phyloP scores from a whole-genome alignment of 2,797 vertebrate genomes.

The Pipistrellus pygmaeus region DNA sequence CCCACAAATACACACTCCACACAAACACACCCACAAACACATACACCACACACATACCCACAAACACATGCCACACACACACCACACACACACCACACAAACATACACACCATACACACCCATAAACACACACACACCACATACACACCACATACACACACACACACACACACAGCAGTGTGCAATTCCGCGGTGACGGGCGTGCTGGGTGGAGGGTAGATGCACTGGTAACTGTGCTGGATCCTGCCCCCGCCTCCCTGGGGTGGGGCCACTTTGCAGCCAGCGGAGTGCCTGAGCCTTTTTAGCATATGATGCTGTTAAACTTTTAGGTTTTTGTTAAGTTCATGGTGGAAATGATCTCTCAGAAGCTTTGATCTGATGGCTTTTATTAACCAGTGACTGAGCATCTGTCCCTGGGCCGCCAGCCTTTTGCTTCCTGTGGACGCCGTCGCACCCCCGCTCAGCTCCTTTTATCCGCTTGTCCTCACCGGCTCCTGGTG shows the following conservation, averaged over 20 bases:
- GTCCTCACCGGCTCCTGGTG: neutral
- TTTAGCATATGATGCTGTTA: no score
- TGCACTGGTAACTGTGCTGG: neutral
- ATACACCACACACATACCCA: no score
- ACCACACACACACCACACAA: neutral
- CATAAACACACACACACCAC: no score
- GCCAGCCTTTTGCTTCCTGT: neutral
- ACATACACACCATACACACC: neutral
- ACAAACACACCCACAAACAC: no score
- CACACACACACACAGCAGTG: neutral
- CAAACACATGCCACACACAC: no score
- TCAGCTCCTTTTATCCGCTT: neutral
- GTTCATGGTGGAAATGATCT: neutral
- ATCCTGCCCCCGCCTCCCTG: accelerated
- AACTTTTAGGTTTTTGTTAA: neutral
- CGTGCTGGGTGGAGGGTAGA: neutral
- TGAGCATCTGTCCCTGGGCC: neutral
- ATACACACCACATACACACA: neutral
- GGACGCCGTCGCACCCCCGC: neutral
- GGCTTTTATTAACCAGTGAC: neutral
- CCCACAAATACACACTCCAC: no score
- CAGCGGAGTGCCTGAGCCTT: neutral
- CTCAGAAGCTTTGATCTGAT: neutral
- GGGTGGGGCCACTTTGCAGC: neutral
- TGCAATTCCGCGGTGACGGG: neutral